A percentile compares a stretch with the other conserved stretches of the same genome.
These are phyloP conservation scores for Diarsia mendica DNA, from an alignment of 2,888 invertebrate genomes.

Conservation along the genomic window DNA sequence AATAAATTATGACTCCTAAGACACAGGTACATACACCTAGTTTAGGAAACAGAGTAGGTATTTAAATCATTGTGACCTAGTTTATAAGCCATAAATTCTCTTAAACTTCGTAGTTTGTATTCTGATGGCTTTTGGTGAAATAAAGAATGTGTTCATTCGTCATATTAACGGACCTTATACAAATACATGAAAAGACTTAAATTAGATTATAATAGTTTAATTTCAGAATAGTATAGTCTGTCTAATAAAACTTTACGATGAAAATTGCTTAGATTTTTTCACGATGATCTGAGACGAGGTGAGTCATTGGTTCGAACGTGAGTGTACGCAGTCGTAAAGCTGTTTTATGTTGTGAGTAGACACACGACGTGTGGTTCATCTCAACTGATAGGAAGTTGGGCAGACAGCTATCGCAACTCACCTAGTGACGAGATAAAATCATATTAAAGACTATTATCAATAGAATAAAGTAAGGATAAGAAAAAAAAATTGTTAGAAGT, in stretches of 20 bases:
- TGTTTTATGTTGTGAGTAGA: conserved; percentile 32
- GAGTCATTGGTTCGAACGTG: conserved; percentile 35
- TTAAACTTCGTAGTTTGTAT: no score
- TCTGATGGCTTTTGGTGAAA: no score
- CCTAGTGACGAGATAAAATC: neutral
- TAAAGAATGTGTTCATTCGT: neutral
- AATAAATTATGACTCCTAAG: no score
- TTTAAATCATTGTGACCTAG: no score
- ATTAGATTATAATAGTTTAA: neutral
- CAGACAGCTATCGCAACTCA: neutral
- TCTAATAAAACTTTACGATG: conserved; percentile 17
- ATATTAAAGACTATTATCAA: neutral
- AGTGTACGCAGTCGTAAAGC: conserved; percentile 26
- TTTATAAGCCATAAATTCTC: no score
- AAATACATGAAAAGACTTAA: neutral
- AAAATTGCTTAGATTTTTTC: conserved; percentile 31
- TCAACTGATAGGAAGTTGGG: conserved; percentile 6
- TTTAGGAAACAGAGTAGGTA: no score
- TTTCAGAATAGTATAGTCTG: neutral
- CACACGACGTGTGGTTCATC: conserved; percentile 20
- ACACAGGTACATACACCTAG: no score
- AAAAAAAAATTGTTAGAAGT: neutral
- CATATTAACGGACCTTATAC: no score
- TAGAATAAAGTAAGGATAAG: neutral
- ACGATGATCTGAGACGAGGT: neutral